A percentile compares a stretch with the other conserved stretches of the same genome.
phyloP scores from a whole-genome alignment of 2,797 vertebrate genomes.

The Lutjanus argentimaculatus region DNA sequence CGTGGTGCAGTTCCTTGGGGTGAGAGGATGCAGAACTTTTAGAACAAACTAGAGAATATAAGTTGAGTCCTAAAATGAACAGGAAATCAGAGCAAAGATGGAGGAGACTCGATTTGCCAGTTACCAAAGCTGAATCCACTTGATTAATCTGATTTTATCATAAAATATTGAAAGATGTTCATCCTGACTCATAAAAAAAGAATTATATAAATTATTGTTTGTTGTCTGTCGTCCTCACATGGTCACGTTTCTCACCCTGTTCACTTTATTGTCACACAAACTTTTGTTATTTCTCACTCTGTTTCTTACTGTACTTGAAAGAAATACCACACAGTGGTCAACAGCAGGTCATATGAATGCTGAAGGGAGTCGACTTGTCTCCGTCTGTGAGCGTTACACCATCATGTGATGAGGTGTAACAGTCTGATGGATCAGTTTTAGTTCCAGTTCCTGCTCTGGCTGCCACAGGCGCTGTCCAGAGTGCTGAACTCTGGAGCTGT shows the following conservation, averaged over 20 bases:
- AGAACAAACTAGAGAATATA: background rate
- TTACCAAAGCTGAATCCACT: background rate
- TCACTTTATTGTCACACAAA: too few species aligned
- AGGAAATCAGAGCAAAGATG: background rate
- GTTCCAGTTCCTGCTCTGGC: background rate
- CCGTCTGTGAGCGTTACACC: background rate
- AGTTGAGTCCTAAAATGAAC: background rate
- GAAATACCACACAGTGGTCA: too few species aligned
- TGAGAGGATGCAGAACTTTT: background rate
- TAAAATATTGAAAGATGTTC: background rate
- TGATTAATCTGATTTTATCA: background rate
- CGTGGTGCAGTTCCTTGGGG: background rate
- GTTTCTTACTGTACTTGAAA: too few species aligned
- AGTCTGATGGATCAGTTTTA: background rate
- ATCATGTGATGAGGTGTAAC: background rate
- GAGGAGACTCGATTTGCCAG: background rate
- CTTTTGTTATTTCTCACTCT: too few species aligned
- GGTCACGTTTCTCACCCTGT: too few species aligned
- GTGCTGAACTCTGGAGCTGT: slow-evolving; percentile 52
- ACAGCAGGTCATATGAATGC: background rate
- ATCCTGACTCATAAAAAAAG: too few species aligned
- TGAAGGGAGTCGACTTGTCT: background rate
- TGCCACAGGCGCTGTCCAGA: slow-evolving; percentile 40
- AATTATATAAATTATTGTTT: too few species aligned
- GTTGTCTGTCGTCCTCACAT: too few species aligned